These are phyloP conservation scores for Ptiloglossa arizonensis DNA, from an alignment of 1,140 invertebrate species.

Conservation along the genomic window DNA sequence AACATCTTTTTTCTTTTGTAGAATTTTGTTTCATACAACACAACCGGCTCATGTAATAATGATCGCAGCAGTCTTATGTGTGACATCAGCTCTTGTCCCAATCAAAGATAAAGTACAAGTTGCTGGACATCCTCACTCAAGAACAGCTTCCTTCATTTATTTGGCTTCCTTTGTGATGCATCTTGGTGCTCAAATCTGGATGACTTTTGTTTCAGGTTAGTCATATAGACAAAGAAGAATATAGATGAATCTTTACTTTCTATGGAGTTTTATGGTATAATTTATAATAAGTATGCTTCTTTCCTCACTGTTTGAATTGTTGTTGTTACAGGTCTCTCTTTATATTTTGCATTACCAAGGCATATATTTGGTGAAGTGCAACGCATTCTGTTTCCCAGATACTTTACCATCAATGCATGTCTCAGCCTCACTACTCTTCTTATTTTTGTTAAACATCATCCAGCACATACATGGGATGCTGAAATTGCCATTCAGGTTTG, in stretches of 20 bases:
- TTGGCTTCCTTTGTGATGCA: constrained; percentile 88
- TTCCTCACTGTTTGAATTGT: not conserved
- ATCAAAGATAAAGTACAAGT: constrained; percentile 76
- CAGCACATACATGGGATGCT: constrained; percentile 74
- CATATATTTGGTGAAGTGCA: constrained; percentile 92
- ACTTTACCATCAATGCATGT: constrained; percentile 89
- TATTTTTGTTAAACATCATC: constrained; percentile 85
- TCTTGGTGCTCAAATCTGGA: constrained; percentile 93
- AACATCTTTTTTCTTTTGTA: constrained; percentile 76
- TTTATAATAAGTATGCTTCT: not conserved
- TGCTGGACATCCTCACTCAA: constrained; percentile 76
- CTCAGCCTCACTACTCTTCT: constrained; percentile 88
- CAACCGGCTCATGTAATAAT: constrained; percentile 90
- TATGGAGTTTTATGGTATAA: not conserved
- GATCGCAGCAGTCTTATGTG: constrained; percentile 84
- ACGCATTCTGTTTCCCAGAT: constrained; percentile 91
- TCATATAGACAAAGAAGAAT: too few species aligned
- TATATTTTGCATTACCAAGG: constrained; percentile 91
- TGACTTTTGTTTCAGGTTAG: constrained; percentile 94
- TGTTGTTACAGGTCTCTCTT: constrained; percentile 86
- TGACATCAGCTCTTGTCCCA: constrained; percentile 84
- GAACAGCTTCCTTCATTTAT: constrained; percentile 84
- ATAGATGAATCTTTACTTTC: constrained; percentile 62
- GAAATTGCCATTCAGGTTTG: constrained; percentile 80
- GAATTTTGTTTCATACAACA: constrained; percentile 86